Conservation (phyloP, 2,888 invertebrate species). For the Platycnemis pennipes region DNA sequence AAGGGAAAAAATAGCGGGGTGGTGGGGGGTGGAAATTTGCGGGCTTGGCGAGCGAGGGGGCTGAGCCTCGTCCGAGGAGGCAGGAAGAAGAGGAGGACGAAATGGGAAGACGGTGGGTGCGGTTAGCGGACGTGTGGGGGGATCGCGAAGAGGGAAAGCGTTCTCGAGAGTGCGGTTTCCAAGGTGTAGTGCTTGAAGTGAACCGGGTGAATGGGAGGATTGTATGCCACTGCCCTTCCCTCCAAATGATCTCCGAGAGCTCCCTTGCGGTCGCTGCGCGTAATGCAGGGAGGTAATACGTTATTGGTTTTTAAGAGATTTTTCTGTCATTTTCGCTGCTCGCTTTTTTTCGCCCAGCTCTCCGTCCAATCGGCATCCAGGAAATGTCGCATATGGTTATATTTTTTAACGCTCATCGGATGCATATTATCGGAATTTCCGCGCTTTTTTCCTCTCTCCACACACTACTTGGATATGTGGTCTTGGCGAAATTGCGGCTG, state of each 20-base stretch:
- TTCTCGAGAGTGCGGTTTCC: slow-evolving; percentile 34
- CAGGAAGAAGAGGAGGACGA: slow-evolving; percentile 10
- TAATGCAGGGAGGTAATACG: slow-evolving; percentile 11
- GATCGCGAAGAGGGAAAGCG: not conserved
- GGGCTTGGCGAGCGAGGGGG: not conserved
- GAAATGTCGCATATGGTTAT: not conserved
- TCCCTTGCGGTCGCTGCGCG: not conserved
- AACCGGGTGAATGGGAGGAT: not conserved
- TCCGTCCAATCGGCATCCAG: slow-evolving; percentile 22
- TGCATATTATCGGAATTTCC: slow-evolving; percentile 21
- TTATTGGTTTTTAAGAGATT: slow-evolving; percentile 34
- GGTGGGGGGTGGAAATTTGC: slow-evolving; percentile 55
- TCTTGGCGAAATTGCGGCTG: not conserved
- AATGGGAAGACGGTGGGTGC: slow-evolving; percentile 20
- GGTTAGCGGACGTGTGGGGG: not conserved
- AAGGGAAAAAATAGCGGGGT: not conserved
- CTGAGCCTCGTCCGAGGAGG: not conserved
- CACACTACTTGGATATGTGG: not conserved
- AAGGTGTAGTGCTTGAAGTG: slow-evolving; percentile 19
- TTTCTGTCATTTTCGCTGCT: not conserved
- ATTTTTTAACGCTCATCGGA: not conserved
- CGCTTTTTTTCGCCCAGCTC: not conserved
- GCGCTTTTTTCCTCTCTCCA: not conserved
- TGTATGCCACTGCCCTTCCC: not conserved
- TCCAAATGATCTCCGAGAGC: slow-evolving; percentile 11